Percentiles rank a stretch among this genome's conserved stretches.
These are phyloP conservation scores for Scelioninae gen. 1 DNA, from an alignment of 2,888 invertebrate genomes.

Conservation along the genomic window DNA sequence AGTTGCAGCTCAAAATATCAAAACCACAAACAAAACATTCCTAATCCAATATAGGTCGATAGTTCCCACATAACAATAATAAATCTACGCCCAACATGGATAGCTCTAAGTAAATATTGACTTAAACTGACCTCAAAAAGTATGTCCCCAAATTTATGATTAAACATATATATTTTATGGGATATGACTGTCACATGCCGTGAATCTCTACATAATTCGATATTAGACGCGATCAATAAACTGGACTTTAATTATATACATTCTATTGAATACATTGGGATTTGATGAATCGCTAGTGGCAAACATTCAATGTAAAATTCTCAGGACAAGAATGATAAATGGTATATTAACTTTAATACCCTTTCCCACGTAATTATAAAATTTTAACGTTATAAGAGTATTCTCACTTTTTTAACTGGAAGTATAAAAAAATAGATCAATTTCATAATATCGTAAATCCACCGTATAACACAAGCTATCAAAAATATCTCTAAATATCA, in stretches of 20 bases:
- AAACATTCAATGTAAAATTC: conserved; percentile 34
- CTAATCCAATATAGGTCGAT: conserved; percentile 8
- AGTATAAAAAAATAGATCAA: conserved; percentile 23
- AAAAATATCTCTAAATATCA: conserved; percentile 6
- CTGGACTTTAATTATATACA: conserved; percentile 56
- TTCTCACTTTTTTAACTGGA: not conserved
- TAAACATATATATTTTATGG: conserved; percentile 50
- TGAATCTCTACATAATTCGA: conserved; percentile 41
- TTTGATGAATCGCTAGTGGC: conserved; percentile 41
- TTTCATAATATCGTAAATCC: conserved; percentile 30
- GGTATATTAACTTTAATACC: conserved; percentile 25
- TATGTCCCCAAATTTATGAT: conserved; percentile 53
- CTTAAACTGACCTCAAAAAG: conserved; percentile 52
- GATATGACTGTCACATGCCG: conserved; percentile 27
- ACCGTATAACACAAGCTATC: conserved; percentile 1
- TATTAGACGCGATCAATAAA: conserved; percentile 50
- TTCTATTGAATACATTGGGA: conserved; percentile 34
- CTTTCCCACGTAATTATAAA: conserved; percentile 49
- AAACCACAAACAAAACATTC: conserved; percentile 1
- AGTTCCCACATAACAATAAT: conserved; percentile 44
- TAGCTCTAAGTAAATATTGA: conserved; percentile 57
- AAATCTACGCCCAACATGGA: conserved; percentile 22
- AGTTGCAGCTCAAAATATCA: conserved; percentile 22
- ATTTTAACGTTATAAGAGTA: conserved; percentile 18
- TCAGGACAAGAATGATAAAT: conserved; percentile 37